These are phyloP conservation scores for Paraescarpia echinospica DNA, from an alignment of 1,140 invertebrate species.

Conservation along the genomic window DNA sequence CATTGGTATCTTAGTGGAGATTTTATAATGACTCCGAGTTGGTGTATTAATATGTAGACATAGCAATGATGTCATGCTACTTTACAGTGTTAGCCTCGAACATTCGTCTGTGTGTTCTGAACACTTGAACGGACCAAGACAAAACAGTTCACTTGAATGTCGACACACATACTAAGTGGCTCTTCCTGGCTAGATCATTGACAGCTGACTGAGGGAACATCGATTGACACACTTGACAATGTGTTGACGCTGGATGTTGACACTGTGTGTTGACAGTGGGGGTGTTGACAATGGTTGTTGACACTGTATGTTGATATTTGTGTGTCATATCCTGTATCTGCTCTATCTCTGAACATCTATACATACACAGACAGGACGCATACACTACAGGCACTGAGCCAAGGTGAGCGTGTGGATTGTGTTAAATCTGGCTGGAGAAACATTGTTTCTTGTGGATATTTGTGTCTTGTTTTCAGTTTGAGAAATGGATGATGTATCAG, in stretches of 20 bases:
- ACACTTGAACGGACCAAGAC: background rate
- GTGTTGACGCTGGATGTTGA: background rate
- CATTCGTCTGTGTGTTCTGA: background rate
- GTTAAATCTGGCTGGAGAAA: background rate
- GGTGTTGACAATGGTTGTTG: background rate
- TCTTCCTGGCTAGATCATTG: background rate
- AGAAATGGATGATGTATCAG: background rate
- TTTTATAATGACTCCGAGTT: too few relatives aligned
- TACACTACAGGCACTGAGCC: background rate
- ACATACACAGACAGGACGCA: background rate
- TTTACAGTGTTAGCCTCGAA: background rate
- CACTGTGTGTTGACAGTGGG: background rate
- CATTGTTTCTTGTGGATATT: background rate
- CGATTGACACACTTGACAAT: background rate
- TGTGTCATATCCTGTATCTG: background rate
- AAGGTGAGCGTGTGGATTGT: background rate
- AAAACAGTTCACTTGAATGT: background rate
- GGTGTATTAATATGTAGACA: background rate
- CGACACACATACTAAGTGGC: background rate
- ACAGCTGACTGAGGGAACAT: background rate
- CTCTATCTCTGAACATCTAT: background rate
- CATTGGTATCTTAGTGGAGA: too few relatives aligned
- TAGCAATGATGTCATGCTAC: background rate
- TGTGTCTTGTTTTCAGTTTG: background rate
- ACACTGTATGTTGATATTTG: background rate